A percentile compares a stretch with the other conserved stretches of the same genome.
phyloP scores from a whole-genome alignment of 2,113 vertebrate species.

The Telmatochromis brichardi region DNA sequence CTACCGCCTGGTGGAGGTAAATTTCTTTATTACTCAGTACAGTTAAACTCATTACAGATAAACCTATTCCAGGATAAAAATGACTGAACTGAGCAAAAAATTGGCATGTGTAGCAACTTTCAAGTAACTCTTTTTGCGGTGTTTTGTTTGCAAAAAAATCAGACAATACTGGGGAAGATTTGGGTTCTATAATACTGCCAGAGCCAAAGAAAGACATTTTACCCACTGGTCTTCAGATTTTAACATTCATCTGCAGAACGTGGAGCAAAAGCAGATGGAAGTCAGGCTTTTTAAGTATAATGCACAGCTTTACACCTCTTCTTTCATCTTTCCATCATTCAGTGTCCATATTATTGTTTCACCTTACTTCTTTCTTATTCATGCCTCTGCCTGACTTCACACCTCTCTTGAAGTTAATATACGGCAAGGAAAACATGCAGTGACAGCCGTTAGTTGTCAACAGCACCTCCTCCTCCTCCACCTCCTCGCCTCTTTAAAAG shows the following conservation, averaged over 20 bases:
- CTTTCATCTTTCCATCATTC: neutral
- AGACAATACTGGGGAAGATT: neutral
- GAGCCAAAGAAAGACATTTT: neutral
- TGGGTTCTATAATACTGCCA: neutral
- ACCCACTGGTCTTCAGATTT: neutral
- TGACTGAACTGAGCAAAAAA: neutral
- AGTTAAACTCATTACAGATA: neutral
- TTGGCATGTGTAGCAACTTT: neutral
- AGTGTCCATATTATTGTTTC: neutral
- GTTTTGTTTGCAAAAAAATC: neutral
- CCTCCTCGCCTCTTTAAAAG: neutral
- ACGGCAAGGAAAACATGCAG: neutral
- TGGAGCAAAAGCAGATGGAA: neutral
- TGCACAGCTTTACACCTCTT: neutral
- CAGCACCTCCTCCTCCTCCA: neutral
- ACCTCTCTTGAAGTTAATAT: neutral
- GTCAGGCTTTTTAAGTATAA: neutral
- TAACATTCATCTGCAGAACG: neutral
- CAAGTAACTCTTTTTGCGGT: neutral
- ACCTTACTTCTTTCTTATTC: neutral
- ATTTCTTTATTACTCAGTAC: neutral
- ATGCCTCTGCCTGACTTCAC: neutral
- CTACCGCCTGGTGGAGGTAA: neutral
- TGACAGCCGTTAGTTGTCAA: neutral
- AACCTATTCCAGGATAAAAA: neutral